phyloP scores from a whole-genome alignment of 2,888 invertebrate genomes.

The Resseliella maxima region DNA sequence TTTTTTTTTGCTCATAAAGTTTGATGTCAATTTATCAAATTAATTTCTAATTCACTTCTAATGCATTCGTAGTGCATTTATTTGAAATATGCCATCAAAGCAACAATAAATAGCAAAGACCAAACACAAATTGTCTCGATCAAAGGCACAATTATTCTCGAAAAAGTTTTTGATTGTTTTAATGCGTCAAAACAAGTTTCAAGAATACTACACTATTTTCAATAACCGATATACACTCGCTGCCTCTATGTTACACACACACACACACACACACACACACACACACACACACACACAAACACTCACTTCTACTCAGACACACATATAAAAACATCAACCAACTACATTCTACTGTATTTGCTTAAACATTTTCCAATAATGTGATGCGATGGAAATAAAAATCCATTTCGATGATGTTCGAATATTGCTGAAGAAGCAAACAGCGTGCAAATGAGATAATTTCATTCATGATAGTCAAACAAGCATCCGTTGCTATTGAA shows the following conservation, averaged over 20 bases:
- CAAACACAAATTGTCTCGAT: neutral
- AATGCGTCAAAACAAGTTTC: too few relatives aligned
- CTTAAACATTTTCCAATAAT: neutral
- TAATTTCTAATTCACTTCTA: neutral
- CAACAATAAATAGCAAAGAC: too few relatives aligned
- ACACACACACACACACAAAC: too few relatives aligned
- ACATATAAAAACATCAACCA: too few relatives aligned
- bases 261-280: too few relatives aligned
- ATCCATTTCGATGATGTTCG: neutral
- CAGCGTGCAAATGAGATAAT: constrained; percentile 1
- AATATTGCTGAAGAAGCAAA: constrained; percentile 1
- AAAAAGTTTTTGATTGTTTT: too few relatives aligned
- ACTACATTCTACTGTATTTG: too few relatives aligned
- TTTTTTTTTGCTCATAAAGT: neutral
- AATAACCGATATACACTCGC: too few relatives aligned
- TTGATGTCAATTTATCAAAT: neutral
- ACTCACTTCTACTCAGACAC: too few relatives aligned
- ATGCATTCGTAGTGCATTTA: neutral
- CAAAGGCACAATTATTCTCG: neutral
- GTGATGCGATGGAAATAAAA: neutral
- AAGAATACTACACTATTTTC: too few relatives aligned
- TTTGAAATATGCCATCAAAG: too few relatives aligned
- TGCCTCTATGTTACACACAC: too few relatives aligned
- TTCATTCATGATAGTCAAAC: neutral
- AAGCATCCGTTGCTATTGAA: neutral